phyloP scores from a whole-genome alignment of 2,888 invertebrate species.

The Erebia palarica region DNA sequence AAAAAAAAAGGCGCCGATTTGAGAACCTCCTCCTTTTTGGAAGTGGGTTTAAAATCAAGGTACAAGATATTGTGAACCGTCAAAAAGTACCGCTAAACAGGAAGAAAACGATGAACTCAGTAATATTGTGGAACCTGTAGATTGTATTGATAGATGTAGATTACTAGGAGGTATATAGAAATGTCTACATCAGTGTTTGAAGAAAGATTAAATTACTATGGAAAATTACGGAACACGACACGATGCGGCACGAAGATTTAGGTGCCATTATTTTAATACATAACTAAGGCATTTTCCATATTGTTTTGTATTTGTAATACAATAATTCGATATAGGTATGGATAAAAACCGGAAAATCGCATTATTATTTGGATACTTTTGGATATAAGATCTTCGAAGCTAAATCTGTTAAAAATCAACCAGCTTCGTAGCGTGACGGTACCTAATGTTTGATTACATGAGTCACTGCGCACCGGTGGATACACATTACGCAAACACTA shows the following conservation, averaged over 20 bases:
- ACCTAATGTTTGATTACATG: conserved; percentile 39
- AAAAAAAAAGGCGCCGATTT: no score
- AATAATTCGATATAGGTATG: no score
- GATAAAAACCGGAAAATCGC: no score
- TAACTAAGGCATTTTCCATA: no score
- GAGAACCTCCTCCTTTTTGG: no score
- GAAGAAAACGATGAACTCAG: not conserved
- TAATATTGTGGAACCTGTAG: not conserved
- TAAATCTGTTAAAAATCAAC: not conserved
- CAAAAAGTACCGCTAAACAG: not conserved
- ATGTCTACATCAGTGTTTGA: conserved; percentile 1
- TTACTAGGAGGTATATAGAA: not conserved
- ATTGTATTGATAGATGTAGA: no score
- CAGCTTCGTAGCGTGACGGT: conserved; percentile 10
- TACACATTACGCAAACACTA: conserved; percentile 43
- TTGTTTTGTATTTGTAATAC: no score
- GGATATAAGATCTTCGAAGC: no score
- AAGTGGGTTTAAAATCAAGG: no score
- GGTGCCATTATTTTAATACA: not conserved
- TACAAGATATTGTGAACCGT: no score
- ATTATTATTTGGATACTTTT: no score
- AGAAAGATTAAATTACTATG: not conserved
- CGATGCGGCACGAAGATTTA: not conserved
- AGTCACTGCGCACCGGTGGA: conserved; percentile 38
- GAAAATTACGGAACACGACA: not conserved